Conservation (phyloP, 1,140 invertebrate genomes). For the Platyura marginata region DNA sequence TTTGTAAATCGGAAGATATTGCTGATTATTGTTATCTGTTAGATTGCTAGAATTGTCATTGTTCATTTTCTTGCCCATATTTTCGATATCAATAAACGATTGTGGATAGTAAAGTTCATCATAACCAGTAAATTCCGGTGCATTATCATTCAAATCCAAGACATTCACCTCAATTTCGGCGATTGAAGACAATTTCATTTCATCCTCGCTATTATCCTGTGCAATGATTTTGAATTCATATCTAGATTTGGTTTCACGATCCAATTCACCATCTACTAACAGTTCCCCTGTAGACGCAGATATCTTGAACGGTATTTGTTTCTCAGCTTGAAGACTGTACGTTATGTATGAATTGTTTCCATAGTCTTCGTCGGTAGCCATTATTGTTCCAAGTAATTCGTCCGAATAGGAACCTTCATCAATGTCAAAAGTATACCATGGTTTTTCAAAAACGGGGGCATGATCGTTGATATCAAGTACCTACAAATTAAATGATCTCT, state of each 20-base stretch:
- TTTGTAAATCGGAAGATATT: slow-evolving; percentile 43
- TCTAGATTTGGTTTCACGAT: slow-evolving; percentile 51
- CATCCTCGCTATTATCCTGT: slow-evolving; percentile 42
- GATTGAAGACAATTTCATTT: slow-evolving; percentile 39
- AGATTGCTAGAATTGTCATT: slow-evolving; percentile 6
- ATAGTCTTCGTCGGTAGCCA: slow-evolving; percentile 55
- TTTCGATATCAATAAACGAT: slow-evolving; percentile 14
- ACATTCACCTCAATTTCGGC: slow-evolving; percentile 65
- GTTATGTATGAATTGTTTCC: slow-evolving; percentile 56
- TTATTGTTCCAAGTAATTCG: slow-evolving; percentile 50
- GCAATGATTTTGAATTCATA: slow-evolving; percentile 60
- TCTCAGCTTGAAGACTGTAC: slow-evolving; percentile 42
- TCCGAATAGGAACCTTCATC: slow-evolving; percentile 56
- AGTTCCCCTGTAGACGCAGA: slow-evolving; percentile 53
- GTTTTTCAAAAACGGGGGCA: slow-evolving; percentile 58
- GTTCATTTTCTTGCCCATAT: slow-evolving; percentile 13
- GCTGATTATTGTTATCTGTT: neutral
- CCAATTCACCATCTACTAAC: slow-evolving; percentile 52
- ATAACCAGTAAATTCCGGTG: slow-evolving; percentile 51
- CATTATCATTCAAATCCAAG: slow-evolving; percentile 61
- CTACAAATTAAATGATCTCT: slow-evolving; percentile 20
- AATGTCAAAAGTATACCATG: slow-evolving; percentile 66
- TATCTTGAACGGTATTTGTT: slow-evolving; percentile 52
- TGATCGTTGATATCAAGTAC: slow-evolving; percentile 75
- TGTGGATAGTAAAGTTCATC: slow-evolving; percentile 28